Evolutionary conservation across 2,888 invertebrate genomes (phyloP), one percentile per base, ranked within the genome.

Genomic region (Gymnosoma rotundatum): DNA sequence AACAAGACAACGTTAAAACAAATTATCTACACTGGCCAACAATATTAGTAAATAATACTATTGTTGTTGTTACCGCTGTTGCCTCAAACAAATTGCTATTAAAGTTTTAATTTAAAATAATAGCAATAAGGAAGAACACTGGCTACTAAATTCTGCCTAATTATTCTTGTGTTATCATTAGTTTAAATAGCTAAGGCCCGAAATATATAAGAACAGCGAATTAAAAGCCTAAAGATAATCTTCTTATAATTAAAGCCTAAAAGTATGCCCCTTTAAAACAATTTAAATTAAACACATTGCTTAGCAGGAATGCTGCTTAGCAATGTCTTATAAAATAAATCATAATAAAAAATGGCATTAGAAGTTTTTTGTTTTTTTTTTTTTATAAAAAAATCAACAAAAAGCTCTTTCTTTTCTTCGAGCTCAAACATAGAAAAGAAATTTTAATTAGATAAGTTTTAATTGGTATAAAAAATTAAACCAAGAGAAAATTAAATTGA

Each of bases 61-160:
- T 42, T 42, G 2, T 42, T 74, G 25, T 8, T 50, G 25, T 50
- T 21, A 8, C 18, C 45, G 52, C 12, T 69, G 56, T 36, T 64
- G 36, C 12, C 9, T 36, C 12, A 6, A 69, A 61, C 76, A 78
- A 69, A 78, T 54, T 42, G 52, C 60, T 52, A 2, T 25, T 36
- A 32, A 79, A 79, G 58, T 79, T 79, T 79, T 79, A 72, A 79
- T 79, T 79, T 79, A 79, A 58, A 72, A 42, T 66, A 72, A 72
- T 72, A 64, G 25, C 50, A 64, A 72, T 14, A 18, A 72, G 56
- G 36, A 42, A 63, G 36, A 63, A 38, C 14, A 16, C 42, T 72
- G 48, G 21, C 64, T 63, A n/a, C 12, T 21, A 42, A 1, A 45
- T 25, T 52, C 48, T 61, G 52, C 25, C 52, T 78, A 78, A 78